Base-by-base conservation (phyloP, 1,140 invertebrate genomes). In the Dufourea novaeangliae region DNA sequence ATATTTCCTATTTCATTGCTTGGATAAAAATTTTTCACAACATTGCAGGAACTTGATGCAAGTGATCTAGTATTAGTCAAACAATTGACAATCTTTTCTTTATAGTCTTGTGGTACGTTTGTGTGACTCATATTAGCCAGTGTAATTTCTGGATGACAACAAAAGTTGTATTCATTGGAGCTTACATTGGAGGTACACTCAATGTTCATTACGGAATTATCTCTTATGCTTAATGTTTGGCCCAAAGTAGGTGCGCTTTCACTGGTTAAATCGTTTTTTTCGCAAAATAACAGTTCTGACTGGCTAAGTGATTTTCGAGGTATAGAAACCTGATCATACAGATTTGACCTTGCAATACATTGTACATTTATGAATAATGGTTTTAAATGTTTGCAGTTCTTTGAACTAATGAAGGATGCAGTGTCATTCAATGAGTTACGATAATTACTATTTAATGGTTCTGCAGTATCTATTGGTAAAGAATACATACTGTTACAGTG, bases 361-460 rank as follows among this genome's bases (percentile, higher is more conserved):
- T 83, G 79, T 7, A 81, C 68, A 70, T 90, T 89, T 10, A 84
- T 87, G 14, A 88, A 83, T 7, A 89, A 91, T 1, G 83, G 81
- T 44, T 80, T 85, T 20, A 87, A 89, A 46, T 80, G 87, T 27
- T 88, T 85, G 62, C 83, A 87, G 34, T 88, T 88, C 44, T 85
- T 91, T 14, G 86, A 89, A 41, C 83, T 91, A 1, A 83, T 82
- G 0, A 88, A 57, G 1, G 89, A 88, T 25, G 81, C 77, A 0
- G 91, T 79, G 68, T 92, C 90, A 37, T 92, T 91, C 11, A 90
- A 69, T 0, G 92, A 91, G 59, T 83, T 92, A 32, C 85, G 84
- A 70, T 88, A 89, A 46, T 85, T 89, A 66, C 83, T 90, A 61
- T 71, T 87, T 7, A 85, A 66, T 0, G 84, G 82, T 44, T 84